Base-by-base conservation (phyloP, 2,888 invertebrate genomes). In the Rugalucina vietnamica region DNA sequence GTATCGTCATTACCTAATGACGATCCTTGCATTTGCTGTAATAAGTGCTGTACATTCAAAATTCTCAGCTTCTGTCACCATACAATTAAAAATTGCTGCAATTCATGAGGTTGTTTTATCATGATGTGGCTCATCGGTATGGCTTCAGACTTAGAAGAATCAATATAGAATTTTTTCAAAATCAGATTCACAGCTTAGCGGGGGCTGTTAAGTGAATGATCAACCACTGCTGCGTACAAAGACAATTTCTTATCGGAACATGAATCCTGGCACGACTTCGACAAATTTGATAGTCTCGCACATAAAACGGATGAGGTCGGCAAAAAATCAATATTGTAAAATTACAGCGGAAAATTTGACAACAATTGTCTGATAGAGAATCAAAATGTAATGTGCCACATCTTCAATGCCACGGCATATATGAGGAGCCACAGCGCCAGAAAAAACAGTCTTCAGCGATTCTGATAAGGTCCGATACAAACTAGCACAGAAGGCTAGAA, bases 301-400 rank as follows among this genome's bases (percentile, higher is more conserved):
- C 65, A 65, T 65, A 65, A 65, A 65, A 65, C 65, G 3, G 65
- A 65, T 65, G 65, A 65, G 65, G 65, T 65, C 65, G 65, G 65
- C 65, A 32, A 65, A 34, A 65, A 65, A 65, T 65, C 65, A 65
- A 65, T 65, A 65, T 65, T 32, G 21, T 65, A 65, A 65, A 65
- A 65, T 65, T 65, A 65, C 65, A 65, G 65, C 29, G 34, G 65
- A 65, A 34, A 65, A 65, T 65, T 65, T 65, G 65, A 65, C 65
- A 65, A 65, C 65, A 65, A 65, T n/a, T 29, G 65, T 65, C 65
- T 65, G 65, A 24, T 34, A 34, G 65, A 18, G 65, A 32, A n/a
- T 24, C 34, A 65, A 65, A 24, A 34, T 34, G 10, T 24, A 12
- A 34, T 65, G 65, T 27, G 34, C 43, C 8, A 43, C 8, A 43